Conservation (phyloP, 2,797 vertebrate genomes). For the Aeoliscus strigatus region DNA sequence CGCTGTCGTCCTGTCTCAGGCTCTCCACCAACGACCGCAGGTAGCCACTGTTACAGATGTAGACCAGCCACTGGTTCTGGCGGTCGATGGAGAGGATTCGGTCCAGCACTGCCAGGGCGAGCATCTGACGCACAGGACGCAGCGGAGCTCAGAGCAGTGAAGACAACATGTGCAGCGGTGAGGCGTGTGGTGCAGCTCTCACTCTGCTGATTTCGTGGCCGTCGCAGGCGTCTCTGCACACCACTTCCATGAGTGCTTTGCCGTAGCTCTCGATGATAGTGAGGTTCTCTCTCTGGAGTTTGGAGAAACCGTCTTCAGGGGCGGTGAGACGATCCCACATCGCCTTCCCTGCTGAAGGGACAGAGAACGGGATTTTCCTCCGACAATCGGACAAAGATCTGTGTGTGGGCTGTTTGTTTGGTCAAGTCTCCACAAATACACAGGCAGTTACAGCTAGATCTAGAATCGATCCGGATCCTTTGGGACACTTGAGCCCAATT, state of each 20-base stretch:
- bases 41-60: slow-evolving; percentile 93
- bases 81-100: slow-evolving; percentile 91
- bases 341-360: slow-evolving; percentile 76
- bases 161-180: too few relatives aligned
- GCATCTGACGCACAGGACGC: slow-evolving; percentile 76
- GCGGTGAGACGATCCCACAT: slow-evolving; percentile 98
- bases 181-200: slow-evolving; percentile 26
- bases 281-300: slow-evolving; percentile 93
- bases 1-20: slow-evolving; percentile 84
- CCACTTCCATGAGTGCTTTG: slow-evolving; percentile 93
- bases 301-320: slow-evolving; percentile 93
- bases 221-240: slow-evolving; percentile 94
- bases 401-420: too few relatives aligned
- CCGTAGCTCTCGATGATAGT: slow-evolving; percentile 95
- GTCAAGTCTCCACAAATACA: too few relatives aligned
- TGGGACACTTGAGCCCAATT: too few relatives aligned
- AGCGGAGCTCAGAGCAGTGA: too few relatives aligned
- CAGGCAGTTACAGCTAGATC: too few relatives aligned
- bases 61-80: slow-evolving; percentile 92
- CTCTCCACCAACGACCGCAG: slow-evolving; percentile 94
- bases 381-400: too few relatives aligned
- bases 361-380: not conserved
- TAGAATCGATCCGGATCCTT: too few relatives aligned
- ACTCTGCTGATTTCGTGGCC: slow-evolving; percentile 96
- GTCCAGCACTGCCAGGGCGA: slow-evolving; percentile 92